Percentiles rank a stretch among this genome's conserved stretches.
These are phyloP conservation scores for Galeopsomyia nigrocyanea DNA, from an alignment of 2,888 invertebrate species.

Conservation along the genomic window DNA sequence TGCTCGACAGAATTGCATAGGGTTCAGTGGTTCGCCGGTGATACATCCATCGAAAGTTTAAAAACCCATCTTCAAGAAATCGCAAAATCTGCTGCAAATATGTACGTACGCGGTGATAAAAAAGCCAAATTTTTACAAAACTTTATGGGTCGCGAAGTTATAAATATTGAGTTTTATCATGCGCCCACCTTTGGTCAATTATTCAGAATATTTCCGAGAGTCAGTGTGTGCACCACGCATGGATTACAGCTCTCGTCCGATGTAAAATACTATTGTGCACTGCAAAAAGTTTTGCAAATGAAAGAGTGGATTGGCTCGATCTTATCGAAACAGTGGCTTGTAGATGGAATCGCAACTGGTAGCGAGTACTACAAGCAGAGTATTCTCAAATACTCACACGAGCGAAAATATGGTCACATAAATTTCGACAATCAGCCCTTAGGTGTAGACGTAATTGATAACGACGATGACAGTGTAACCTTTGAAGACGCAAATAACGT, in stretches of 20 bases:
- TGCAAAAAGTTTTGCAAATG: no score
- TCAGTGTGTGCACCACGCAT: no score
- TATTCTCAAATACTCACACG: no score
- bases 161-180: background rate
- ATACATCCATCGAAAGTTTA: background rate
- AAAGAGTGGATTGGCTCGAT: no score
- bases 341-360: no score
- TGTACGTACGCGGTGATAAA: background rate
- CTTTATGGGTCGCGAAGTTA: background rate
- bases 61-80: background rate
- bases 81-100: background rate
- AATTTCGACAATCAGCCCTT: background rate
- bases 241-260: no score
- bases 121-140: background rate
- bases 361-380: no score
- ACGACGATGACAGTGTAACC: background rate
- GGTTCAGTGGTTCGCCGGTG: background rate
- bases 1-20: background rate
- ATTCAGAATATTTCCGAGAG: no score
- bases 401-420: no score
- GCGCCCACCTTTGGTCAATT: no score
- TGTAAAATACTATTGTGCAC: no score
- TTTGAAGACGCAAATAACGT: background rate
- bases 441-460: background rate
- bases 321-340: no score